Conservation (phyloP, 2,888 invertebrate species). For the Meliscaeva auricollis region DNA sequence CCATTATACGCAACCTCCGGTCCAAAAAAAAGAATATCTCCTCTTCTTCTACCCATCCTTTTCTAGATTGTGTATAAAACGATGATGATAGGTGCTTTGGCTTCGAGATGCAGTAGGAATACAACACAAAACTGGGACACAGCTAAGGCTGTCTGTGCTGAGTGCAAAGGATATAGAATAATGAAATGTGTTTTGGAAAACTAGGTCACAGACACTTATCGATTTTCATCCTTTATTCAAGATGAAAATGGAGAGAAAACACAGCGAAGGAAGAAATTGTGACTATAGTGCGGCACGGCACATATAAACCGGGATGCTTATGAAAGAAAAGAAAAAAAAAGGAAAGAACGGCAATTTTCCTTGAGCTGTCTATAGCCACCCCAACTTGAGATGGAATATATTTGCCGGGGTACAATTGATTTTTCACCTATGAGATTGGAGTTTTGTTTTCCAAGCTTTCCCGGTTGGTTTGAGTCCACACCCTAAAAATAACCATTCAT, state of each 20-base stretch:
- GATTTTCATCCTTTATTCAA: conserved; percentile 48
- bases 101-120: conserved; percentile 40
- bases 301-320: conserved; percentile 24
- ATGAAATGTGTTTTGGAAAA: conserved; percentile 60
- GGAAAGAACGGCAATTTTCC: background rate
- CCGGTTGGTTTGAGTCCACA: conserved; percentile 2
- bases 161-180: conserved; percentile 39
- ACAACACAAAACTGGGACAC: conserved; percentile 17
- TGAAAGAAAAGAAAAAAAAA: background rate
- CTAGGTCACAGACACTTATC: conserved; percentile 73
- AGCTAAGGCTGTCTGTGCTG: conserved; percentile 21
- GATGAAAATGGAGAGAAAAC: background rate
- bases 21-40: conserved; percentile 19
- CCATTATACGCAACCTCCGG: conserved; percentile 50
- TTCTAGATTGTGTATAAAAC: background rate
- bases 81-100: background rate
- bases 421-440: background rate
- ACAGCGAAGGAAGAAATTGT: background rate
- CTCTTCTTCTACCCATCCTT: conserved; percentile 5
- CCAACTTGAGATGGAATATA: background rate
- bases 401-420: conserved; percentile 24
- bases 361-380: background rate
- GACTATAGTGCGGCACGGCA: conserved; percentile 17
- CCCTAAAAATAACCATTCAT: no score
- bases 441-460: background rate